Evolutionary conservation across 1,140 invertebrate genomes (phyloP), one percentile per base, ranked within the genome.

Genomic region (Leptopilina boulardi): DNA sequence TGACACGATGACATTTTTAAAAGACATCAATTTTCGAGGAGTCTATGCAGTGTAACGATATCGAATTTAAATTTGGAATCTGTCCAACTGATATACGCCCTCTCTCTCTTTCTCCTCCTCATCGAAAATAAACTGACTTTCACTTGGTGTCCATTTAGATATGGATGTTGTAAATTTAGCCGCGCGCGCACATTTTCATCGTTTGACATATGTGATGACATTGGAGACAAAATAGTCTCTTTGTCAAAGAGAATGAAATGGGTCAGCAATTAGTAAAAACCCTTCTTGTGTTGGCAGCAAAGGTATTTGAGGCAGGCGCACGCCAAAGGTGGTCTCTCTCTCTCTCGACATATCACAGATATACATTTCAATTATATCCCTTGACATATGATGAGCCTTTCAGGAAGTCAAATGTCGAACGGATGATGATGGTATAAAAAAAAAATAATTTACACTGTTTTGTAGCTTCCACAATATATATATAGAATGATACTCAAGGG

Each of bases 341-440:
- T 51, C 34, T n/a, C n/a, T n/a, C n/a, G n/a, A n/a, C n/a, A n/a
- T n/a, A n/a, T n/a, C n/a, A n/a, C n/a, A n/a, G 34, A 18, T 44
- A 66, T 71, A 59, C 76, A 78, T 81, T 80, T 77, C 83, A 82
- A 84, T 81, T 82, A n/a, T n/a, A 82, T 74, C 54, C 74, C 76
- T 76, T 79, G 78, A 82, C 74, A 76, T 77, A 79, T 82, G 78
- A 66, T n/a, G 59, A 73, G 66, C 71, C 75, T 73, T 73, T 78
- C 78, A 78, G 75, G 77, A 70, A 79, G 73, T 23, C 59, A 74
- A n/a, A 47, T 75, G 77, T 77, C 70, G 54, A 73, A 79, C 70
- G 74, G 44, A 75, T 38, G n/a, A 66, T 23, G 47, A 66, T 34
- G 30, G 26, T 44, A 71, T 51, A 80, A 80, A 71, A 78, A 79